Conservation (phyloP, 2,113 vertebrate species). For the Triplophysa dalaica region DNA sequence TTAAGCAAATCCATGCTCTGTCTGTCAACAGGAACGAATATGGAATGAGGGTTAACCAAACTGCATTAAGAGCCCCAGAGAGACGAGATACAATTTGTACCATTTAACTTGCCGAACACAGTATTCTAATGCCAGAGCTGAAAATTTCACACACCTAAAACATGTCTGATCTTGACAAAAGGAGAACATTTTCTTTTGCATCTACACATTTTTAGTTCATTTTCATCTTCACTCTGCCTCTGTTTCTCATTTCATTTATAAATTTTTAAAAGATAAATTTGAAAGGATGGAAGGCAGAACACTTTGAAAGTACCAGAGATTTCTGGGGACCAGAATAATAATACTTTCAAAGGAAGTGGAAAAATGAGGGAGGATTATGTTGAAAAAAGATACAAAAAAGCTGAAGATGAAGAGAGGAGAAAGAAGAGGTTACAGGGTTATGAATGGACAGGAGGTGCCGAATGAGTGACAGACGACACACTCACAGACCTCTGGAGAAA, state of each 20-base stretch:
- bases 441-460: conserved; percentile 25
- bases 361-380: conserved; percentile 35
- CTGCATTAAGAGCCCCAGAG: conserved; percentile 10
- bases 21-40: conserved; percentile 15
- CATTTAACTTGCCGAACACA: conserved; percentile 2
- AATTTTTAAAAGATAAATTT: conserved; percentile 22
- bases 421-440: conserved; percentile 40
- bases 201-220: not conserved
- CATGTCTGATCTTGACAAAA: not conserved
- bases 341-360: conserved; percentile 44
- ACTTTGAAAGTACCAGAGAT: conserved; percentile 31
- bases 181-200: not conserved
- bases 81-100: conserved; percentile 16
- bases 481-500: conserved; percentile 26
- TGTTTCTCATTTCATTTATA: conserved; percentile 23
- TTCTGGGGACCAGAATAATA: conserved; percentile 41
- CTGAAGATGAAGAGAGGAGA: conserved; percentile 18
- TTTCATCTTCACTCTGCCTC: not conserved
- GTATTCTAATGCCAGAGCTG: conserved; percentile 10
- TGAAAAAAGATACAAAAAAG: not conserved
- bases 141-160: not conserved
- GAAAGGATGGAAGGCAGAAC: conserved; percentile 7
- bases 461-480: conserved; percentile 41
- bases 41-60: conserved; percentile 13
- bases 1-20: conserved; percentile 9